Percentiles rank a stretch among this genome's conserved stretches.
phyloP scores from a whole-genome alignment of 2,888 invertebrate species.

The Napeogenes sylphis region DNA sequence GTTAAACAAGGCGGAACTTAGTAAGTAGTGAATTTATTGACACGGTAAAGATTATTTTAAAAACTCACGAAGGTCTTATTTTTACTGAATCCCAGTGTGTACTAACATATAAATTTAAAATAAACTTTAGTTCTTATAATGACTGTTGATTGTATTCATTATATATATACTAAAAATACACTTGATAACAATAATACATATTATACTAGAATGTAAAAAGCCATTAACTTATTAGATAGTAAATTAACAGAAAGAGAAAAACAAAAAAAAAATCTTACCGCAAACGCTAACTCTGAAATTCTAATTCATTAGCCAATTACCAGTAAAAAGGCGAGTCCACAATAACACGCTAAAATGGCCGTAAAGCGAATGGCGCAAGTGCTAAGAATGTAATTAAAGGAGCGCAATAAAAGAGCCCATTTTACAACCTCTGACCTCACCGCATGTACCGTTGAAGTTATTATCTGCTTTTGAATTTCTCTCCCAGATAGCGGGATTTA shows the following conservation, averaged over 20 bases:
- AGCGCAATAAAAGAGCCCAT: constrained; percentile 61
- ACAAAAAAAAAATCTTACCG: too few species aligned
- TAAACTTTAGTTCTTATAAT: too few species aligned
- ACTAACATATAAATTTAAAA: too few species aligned
- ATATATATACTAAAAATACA: too few species aligned
- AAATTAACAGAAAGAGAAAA: neutral
- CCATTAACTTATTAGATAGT: too few species aligned
- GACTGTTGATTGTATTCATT: too few species aligned
- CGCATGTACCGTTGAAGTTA: constrained; percentile 59
- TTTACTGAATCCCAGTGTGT: too few species aligned
- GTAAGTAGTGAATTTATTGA: constrained; percentile 40
- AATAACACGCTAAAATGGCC: constrained; percentile 43
- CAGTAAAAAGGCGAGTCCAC: neutral
- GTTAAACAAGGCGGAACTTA: constrained; percentile 66
- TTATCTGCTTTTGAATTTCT: constrained; percentile 68
- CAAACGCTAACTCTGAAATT: neutral
- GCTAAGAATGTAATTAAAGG: constrained; percentile 70
- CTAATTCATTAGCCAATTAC: neutral
- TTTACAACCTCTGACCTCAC: constrained; percentile 59
- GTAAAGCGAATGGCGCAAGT: constrained; percentile 39
- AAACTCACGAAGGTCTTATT: too few species aligned
- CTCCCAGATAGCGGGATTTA: constrained; percentile 61
- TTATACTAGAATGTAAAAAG: too few species aligned
- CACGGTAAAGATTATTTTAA: too few species aligned
- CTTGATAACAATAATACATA: too few species aligned